Conservation (phyloP, 1,140 invertebrate genomes). For the Acromyrmex heyeri region DNA sequence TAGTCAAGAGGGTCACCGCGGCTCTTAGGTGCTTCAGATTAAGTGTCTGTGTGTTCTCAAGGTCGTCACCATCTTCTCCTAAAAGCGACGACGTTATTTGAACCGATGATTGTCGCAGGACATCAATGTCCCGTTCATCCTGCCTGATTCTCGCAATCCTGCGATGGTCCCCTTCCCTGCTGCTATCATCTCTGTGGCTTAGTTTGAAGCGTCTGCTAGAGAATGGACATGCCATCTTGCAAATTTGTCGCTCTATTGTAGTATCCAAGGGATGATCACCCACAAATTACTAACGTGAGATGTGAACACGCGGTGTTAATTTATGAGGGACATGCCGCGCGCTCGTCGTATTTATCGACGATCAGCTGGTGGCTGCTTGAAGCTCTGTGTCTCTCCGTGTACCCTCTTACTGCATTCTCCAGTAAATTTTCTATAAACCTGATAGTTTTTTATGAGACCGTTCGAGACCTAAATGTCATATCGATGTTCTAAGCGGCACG, state of each 20-base stretch:
- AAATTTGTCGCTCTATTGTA: constrained; percentile 27
- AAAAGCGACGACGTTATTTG: constrained; percentile 84
- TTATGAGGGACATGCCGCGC: constrained; percentile 33
- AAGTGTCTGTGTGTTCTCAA: constrained; percentile 87
- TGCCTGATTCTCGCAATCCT: constrained; percentile 56
- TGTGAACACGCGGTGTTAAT: constrained; percentile 51
- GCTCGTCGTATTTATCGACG: constrained; percentile 61
- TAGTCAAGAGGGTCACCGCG: constrained; percentile 87
- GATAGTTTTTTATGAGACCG: not conserved
- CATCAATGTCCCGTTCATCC: constrained; percentile 78
- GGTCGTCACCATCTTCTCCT: constrained; percentile 85
- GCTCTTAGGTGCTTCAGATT: constrained; percentile 88
- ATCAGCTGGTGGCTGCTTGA: constrained; percentile 65
- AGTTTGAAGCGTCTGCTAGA: constrained; percentile 78
- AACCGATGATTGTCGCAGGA: constrained; percentile 85
- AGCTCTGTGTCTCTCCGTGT: not conserved
- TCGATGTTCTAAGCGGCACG: constrained; percentile 23
- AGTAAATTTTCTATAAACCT: not conserved
- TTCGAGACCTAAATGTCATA: constrained; percentile 26
- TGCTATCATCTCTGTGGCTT: constrained; percentile 48
- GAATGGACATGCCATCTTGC: constrained; percentile 85
- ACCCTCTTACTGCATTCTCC: not conserved
- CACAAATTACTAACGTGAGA: not conserved
- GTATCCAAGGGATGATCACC: constrained; percentile 4
- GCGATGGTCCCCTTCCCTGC: constrained; percentile 61